phyloP scores from a whole-genome alignment of 2,888 invertebrate species.

The Eremobia ochroleuca region DNA sequence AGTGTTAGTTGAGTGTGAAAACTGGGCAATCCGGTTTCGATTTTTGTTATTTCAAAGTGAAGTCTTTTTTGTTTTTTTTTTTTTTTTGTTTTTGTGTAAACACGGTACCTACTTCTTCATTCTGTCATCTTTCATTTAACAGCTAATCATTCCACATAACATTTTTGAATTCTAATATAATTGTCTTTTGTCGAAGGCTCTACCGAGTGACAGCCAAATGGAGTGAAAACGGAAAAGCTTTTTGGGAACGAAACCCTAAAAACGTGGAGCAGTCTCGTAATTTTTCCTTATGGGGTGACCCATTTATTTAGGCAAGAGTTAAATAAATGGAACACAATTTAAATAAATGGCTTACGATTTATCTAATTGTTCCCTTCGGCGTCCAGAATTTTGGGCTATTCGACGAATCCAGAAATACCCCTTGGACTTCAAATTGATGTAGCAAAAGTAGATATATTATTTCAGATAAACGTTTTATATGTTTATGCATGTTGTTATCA shows the following conservation, averaged over 20 bases:
- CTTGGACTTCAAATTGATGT: slow-evolving; percentile 22
- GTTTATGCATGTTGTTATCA: neutral
- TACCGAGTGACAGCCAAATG: slow-evolving; percentile 21
- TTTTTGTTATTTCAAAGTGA: neutral
- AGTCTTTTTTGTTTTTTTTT: too few species aligned
- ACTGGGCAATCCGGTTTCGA: neutral
- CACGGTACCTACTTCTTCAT: neutral
- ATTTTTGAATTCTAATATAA: neutral
- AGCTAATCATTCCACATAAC: neutral
- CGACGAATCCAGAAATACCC: slow-evolving; percentile 1
- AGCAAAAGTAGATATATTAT: slow-evolving; percentile 26
- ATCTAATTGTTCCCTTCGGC: slow-evolving; percentile 55
- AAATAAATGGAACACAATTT: slow-evolving; percentile 50
- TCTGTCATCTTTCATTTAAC: neutral
- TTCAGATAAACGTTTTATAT: neutral
- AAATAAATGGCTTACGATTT: slow-evolving; percentile 48
- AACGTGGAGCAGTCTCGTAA: slow-evolving; percentile 19
- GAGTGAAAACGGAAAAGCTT: slow-evolving; percentile 38
- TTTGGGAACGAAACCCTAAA: slow-evolving; percentile 26
- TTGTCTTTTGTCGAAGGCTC: neutral
- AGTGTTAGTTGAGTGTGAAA: neutral
- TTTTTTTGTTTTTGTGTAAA: neutral
- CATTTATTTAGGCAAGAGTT: slow-evolving; percentile 58
- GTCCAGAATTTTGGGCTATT: neutral
- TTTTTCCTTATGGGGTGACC: slow-evolving; percentile 55